Percentiles rank a stretch among this genome's conserved stretches.
Evolutionary conservation across 2,797 vertebrate genomes (phyloP).

Genomic region (Anolis apletophallus): DNA sequence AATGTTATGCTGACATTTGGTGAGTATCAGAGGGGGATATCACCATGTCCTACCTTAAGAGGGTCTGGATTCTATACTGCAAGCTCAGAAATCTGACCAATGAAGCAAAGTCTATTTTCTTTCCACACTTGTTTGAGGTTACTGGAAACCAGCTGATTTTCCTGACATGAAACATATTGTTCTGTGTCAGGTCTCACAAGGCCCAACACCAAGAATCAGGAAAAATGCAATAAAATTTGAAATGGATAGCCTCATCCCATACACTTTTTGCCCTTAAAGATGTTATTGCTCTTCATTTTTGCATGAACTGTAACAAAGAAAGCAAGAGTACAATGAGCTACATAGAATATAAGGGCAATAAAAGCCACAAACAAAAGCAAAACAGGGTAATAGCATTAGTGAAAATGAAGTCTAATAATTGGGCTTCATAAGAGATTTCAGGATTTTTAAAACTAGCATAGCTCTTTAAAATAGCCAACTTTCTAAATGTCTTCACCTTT

Average conservation of each 20-base stretch:
- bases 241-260: slow-evolving; percentile 73
- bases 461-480: slow-evolving; percentile 65
- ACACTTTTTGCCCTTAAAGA: slow-evolving; percentile 74
- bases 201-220: slow-evolving; percentile 73
- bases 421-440: slow-evolving; percentile 63
- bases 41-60: slow-evolving; percentile 71
- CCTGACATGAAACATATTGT: slow-evolving; percentile 70
- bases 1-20: slow-evolving; percentile 61
- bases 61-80: slow-evolving; percentile 77
- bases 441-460: slow-evolving; percentile 61
- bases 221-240: slow-evolving; percentile 62
- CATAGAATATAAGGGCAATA: slow-evolving; percentile 61
- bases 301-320: slow-evolving; percentile 75
- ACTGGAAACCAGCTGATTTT: slow-evolving; percentile 69
- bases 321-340: slow-evolving; percentile 73
- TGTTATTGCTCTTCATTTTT: slow-evolving; percentile 75
- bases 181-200: slow-evolving; percentile 74
- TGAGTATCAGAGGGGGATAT: slow-evolving; percentile 69
- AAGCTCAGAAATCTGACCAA: slow-evolving; percentile 74
- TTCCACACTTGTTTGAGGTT: slow-evolving; percentile 73
- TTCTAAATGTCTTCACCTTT: slow-evolving; percentile 70
- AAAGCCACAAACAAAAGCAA: slow-evolving; percentile 64
- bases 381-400: slow-evolving; percentile 42
- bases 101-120: slow-evolving; percentile 67
- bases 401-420: slow-evolving; percentile 61